A percentile compares a stretch with the other conserved stretches of the same genome.
phyloP scores from a whole-genome alignment of 2,113 vertebrate species.

The Procavia capensis region DNA sequence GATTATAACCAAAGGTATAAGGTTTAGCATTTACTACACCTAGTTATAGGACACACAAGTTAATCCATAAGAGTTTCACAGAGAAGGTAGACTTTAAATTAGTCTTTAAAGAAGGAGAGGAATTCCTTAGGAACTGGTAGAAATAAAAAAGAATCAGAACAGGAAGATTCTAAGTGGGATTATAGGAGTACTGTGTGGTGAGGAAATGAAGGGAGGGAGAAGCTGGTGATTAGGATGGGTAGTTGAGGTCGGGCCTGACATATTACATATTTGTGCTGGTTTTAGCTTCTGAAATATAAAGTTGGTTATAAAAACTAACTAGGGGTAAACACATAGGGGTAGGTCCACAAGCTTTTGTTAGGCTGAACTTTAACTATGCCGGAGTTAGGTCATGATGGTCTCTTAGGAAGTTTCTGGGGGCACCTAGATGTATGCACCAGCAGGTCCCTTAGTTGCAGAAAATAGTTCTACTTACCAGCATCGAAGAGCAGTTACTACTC shows the following conservation, averaged over 20 bases:
- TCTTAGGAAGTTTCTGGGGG: background rate
- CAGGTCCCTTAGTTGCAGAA: background rate
- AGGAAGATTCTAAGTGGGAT: background rate
- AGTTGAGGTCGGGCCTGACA: background rate
- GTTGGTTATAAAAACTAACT: background rate
- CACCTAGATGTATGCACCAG: background rate
- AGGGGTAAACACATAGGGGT: background rate
- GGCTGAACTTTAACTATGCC: background rate
- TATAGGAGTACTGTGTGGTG: background rate
- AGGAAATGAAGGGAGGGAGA: background rate
- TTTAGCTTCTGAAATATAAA: background rate
- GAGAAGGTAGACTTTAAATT: background rate
- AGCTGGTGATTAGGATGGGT: background rate
- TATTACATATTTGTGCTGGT: background rate
- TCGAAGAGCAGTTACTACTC: background rate
- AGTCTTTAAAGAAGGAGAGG: background rate
- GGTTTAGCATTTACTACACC: too few species aligned
- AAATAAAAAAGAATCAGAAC: background rate
- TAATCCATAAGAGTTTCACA: background rate
- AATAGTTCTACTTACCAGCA: background rate
- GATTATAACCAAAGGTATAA: too few species aligned
- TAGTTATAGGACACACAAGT: too few species aligned
- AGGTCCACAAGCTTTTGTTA: background rate
- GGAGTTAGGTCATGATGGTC: background rate
- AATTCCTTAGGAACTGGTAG: background rate